Conservation (phyloP, 2,797 vertebrate species). For the Ibycter americanus region DNA sequence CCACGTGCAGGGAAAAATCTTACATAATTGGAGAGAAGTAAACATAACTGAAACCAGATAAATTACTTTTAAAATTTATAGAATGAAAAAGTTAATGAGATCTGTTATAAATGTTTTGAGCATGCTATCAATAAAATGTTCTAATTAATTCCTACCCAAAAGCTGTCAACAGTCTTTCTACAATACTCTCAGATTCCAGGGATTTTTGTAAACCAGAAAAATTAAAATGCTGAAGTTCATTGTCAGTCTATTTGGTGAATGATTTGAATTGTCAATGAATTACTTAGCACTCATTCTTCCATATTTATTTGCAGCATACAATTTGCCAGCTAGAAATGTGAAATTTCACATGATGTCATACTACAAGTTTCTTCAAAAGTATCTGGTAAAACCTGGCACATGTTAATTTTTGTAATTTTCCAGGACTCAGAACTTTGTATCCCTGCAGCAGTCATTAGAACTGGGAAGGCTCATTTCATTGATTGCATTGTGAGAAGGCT, state of each 20-base stretch:
- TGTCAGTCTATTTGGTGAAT: not conserved
- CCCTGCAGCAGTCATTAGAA: not conserved
- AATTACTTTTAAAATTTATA: not conserved
- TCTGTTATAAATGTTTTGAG: not conserved
- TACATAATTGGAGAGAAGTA: not conserved
- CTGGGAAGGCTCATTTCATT: constrained; percentile 16
- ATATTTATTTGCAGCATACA: not conserved
- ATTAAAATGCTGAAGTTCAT: not conserved
- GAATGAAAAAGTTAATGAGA: not conserved
- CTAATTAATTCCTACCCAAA: not conserved
- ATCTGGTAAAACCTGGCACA: not conserved
- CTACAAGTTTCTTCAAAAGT: not conserved
- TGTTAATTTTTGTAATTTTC: not conserved
- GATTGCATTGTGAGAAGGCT: not conserved
- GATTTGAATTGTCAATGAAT: not conserved
- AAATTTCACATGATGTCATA: not conserved
- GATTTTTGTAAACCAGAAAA: not conserved
- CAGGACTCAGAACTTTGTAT: not conserved
- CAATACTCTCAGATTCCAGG: not conserved
- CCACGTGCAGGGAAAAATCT: not conserved
- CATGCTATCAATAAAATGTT: not conserved
- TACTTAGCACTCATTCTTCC: not conserved
- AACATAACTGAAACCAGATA: not conserved
- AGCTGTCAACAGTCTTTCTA: not conserved
- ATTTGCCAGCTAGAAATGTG: not conserved